phyloP scores from a whole-genome alignment of 2,888 invertebrate genomes.

The Stenolophus ochropezus region DNA sequence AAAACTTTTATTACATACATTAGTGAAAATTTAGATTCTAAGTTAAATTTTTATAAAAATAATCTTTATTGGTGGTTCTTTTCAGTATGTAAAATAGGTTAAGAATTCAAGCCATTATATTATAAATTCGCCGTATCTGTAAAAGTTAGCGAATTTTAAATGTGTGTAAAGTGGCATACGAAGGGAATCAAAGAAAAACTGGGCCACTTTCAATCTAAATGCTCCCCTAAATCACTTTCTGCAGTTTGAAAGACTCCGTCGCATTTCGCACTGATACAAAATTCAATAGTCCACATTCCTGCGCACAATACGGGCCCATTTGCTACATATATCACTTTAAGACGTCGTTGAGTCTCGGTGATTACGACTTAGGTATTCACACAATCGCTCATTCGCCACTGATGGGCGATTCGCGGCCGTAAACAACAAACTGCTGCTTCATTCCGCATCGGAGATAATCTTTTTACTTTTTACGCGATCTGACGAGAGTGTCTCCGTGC shows the following conservation, averaged over 20 bases:
- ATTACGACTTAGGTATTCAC: constrained; percentile 25
- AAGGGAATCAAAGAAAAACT: neutral
- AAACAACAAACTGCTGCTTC: constrained; percentile 25
- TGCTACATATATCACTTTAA: constrained; percentile 38
- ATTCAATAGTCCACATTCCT: constrained; percentile 30
- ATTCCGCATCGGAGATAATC: constrained; percentile 19
- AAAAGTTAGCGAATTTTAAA: neutral
- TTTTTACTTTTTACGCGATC: constrained; percentile 35
- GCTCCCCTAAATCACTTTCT: neutral
- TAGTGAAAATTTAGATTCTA: too few species aligned
- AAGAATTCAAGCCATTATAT: too few species aligned
- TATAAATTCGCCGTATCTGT: too few species aligned
- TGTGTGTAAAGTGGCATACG: neutral
- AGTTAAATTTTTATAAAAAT: too few species aligned
- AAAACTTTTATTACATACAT: too few species aligned
- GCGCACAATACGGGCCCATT: constrained; percentile 10
- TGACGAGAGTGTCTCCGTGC: constrained; percentile 10
- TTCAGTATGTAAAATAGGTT: too few species aligned
- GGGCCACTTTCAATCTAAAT: neutral
- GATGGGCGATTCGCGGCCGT: constrained; percentile 29
- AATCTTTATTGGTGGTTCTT: too few species aligned
- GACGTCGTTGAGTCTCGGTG: constrained; percentile 13
- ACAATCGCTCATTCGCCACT: constrained; percentile 12
- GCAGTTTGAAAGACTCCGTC: constrained; percentile 2
- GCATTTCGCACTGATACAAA: constrained; percentile 23